Evolutionary conservation across 2,888 invertebrate genomes (phyloP).

Genomic region (Drosophila seclusa): DNA sequence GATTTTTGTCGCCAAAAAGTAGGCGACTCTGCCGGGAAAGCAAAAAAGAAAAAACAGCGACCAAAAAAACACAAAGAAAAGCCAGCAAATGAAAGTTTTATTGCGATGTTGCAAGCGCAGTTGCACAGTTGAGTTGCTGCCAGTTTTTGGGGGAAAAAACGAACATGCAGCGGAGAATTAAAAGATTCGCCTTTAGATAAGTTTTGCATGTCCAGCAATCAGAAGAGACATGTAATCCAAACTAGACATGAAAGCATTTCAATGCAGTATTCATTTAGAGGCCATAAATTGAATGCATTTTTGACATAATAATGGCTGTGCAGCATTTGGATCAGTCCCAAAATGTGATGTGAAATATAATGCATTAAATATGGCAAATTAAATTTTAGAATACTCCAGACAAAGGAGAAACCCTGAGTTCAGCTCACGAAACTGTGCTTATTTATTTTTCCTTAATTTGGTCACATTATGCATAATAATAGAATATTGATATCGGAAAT

Average conservation of each 20-base stretch:
- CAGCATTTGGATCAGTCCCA: background rate
- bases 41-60: background rate
- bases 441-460: background rate
- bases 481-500: background rate
- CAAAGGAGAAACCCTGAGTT: background rate
- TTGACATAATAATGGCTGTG: background rate
- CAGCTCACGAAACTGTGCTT: background rate
- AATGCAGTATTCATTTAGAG: background rate
- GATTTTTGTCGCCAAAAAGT: conserved; percentile 67
- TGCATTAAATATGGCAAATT: background rate
- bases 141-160: conserved; percentile 18
- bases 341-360: background rate
- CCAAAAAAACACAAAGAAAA: conserved; percentile 26
- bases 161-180: conserved; percentile 11
- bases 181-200: conserved; percentile 10
- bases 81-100: conserved; percentile 36
- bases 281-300: background rate
- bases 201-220: conserved; percentile 13
- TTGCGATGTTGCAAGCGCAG: conserved; percentile 43
- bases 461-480: background rate
- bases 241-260: background rate
- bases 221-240: conserved; percentile 14
- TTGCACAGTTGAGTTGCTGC: conserved; percentile 40
- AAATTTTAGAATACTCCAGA: too few species aligned
- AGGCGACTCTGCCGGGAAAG: conserved; percentile 25